Base-by-base conservation (phyloP, 2,888 invertebrate species). In the Drosophila mettleri region DNA sequence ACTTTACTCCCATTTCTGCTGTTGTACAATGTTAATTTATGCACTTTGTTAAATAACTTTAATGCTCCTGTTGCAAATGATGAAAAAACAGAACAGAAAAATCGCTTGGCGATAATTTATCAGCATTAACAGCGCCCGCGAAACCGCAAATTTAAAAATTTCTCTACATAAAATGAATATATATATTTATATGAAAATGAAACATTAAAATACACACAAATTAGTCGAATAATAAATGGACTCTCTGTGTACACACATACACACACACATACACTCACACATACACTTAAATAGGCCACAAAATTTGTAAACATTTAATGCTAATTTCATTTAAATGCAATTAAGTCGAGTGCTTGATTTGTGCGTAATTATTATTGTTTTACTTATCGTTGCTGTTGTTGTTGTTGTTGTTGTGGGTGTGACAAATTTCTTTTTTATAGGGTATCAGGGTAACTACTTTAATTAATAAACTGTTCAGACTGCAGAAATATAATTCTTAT, bases 241-340 rank as follows among this genome's bases (percentile, higher is more conserved):
- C 69, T 76, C 20, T 8, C 46, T 18, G 33, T n/a, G n/a, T n/a
- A n/a, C 60, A 58, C 57, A 24, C 6, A 29, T 8, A 29, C 8
- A 29, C 41, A 41, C 41, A 22, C 41, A 14, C 18, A 12, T 24
- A 20, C 22, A 41, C 20, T 12, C 14, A n/a, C 9, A 9, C 9
- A 5, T 24, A 69, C 58, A 60, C 63, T 60, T 68, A 49, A 73
- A 60, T 39, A 31, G 46, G 43, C 67, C 73, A 77, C 74, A 60
- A 75, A 75, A 83, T 80, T 76, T 77, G 73, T 78, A 81, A 79
- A 77, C 79, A 79, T 88, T 84, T 78, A 79, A 74, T 86, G 85
- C 77, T 85, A 88, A 85, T 85, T 85, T 86, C 86, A 88, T 88
- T 85, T 73, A 81, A 81, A 84, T 71, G 81, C 81, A 85, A 85